Evolutionary conservation across 92 coral and sea anemone genomes (phyloP).

Genomic region (Heteractis magnifica): DNA sequence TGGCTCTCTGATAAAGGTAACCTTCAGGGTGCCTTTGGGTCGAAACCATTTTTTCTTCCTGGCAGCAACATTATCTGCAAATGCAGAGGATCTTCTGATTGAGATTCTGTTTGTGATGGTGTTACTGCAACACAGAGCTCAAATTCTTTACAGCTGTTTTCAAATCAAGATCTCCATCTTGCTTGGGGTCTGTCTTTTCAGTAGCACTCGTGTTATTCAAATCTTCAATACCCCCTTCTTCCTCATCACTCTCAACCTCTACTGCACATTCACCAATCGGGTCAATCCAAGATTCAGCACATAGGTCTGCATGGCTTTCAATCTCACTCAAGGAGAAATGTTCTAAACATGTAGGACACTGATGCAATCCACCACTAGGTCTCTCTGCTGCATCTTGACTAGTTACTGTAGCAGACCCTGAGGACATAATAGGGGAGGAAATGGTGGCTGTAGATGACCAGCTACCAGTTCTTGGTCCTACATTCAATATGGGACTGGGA

Average conservation of each 20-base stretch:
- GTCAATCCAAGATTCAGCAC: conserved; percentile 46
- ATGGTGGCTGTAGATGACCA: conserved; percentile 14
- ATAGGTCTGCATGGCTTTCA: conserved; percentile 39
- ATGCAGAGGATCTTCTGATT: conserved; percentile 42
- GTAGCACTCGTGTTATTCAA: not conserved
- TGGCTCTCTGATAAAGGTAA: conserved; percentile 64
- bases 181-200: too few species aligned
- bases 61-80: conserved; percentile 52
- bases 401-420: not conserved
- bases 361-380: not conserved
- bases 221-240: not conserved
- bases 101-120: not conserved
- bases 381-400: too few species aligned
- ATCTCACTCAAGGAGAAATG: conserved; percentile 19
- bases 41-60: conserved; percentile 69
- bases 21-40: conserved; percentile 41
- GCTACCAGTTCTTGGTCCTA: not conserved
- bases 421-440: not conserved
- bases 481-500: conserved; percentile 1
- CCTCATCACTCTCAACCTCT: not conserved
- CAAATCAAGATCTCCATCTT: not conserved
- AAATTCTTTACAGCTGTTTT: conserved; percentile 12
- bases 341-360: conserved; percentile 24
- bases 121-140: not conserved
- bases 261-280: conserved; percentile 10